These are phyloP conservation scores for Rhinolophus sinicus DNA, from an alignment of 2,113 vertebrate species.

Conservation along the genomic window DNA sequence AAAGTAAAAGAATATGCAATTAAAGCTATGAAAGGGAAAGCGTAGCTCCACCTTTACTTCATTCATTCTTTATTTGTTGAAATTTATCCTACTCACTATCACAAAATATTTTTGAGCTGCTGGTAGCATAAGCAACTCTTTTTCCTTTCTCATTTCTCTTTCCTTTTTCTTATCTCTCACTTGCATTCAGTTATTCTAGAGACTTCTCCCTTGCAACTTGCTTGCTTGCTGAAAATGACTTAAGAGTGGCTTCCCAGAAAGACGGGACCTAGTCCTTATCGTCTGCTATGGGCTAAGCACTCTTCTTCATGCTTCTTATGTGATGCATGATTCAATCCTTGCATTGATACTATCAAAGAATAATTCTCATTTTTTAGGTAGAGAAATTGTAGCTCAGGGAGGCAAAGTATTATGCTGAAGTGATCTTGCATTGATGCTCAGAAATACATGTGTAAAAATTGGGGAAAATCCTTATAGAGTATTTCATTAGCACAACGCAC, in stretches of 20 bases:
- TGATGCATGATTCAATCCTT: not conserved
- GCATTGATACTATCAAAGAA: not conserved
- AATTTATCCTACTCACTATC: not conserved
- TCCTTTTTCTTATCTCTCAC: not conserved
- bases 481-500: not conserved
- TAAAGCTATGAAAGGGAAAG: not conserved
- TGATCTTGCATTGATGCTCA: not conserved
- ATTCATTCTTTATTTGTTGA: not conserved
- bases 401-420: not conserved
- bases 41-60: not conserved
- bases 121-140: not conserved
- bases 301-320: not conserved
- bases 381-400: not conserved
- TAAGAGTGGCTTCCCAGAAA: not conserved
- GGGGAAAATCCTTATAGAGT: not conserved
- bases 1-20: not conserved
- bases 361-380: not conserved
- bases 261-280: not conserved
- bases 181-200: not conserved
- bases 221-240: not conserved
- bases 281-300: not conserved
- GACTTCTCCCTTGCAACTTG: not conserved
- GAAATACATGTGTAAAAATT: not conserved
- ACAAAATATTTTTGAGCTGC: not conserved
- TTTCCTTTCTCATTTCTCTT: not conserved